Base-by-base conservation (phyloP, 2,888 invertebrate genomes). In the Dexiosoma caninum region DNA sequence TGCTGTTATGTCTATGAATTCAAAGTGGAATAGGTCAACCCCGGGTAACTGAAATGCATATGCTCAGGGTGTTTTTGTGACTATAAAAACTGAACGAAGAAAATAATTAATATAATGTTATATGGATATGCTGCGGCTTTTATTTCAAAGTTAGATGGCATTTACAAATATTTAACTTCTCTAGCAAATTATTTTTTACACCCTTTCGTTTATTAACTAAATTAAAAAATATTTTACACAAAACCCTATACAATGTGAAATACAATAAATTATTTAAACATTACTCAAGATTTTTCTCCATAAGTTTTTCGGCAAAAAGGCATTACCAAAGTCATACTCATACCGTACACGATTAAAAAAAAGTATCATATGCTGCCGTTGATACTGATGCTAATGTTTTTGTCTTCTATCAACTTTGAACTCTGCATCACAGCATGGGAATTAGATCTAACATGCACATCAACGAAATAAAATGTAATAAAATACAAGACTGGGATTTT, bases 341-440 rank as follows among this genome's bases (percentile, higher is more conserved):
- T 19, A 70, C 49, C 40, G 59, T 21, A 67, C 32, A 67, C 32
- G 42, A 60, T 60, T 14, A 57, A 62, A 59, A 59, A 62, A 59
- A 59, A 59, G 42, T 53, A 80, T 66, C 79, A 80, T 66, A 64
- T 79, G 51, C 62, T 44, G 35, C 27, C 42, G 46, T 37, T 57
- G 51, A 49, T 59, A n/a, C 57, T 40, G 35, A 51, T 74, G 46
- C 57, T 66, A 66, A 55, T 74, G 64, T 59, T 57, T 55, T 57
- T 53, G 64, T 78, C 49, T 81, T 55, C 66, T 21, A 37, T 81
- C 37, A 81, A 81, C 81, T 81, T 81, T 81, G 81, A 81, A 81
- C 81, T 76, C 81, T 64, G 70, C 44, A 67, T 72, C 77, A 69
- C 77, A 81, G 81, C 81, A 81, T 81, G 81, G 81, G 81, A 81